These are phyloP conservation scores for Peromyscus eremicus DNA, from an alignment of 2,797 vertebrate species.

Conservation along the genomic window DNA sequence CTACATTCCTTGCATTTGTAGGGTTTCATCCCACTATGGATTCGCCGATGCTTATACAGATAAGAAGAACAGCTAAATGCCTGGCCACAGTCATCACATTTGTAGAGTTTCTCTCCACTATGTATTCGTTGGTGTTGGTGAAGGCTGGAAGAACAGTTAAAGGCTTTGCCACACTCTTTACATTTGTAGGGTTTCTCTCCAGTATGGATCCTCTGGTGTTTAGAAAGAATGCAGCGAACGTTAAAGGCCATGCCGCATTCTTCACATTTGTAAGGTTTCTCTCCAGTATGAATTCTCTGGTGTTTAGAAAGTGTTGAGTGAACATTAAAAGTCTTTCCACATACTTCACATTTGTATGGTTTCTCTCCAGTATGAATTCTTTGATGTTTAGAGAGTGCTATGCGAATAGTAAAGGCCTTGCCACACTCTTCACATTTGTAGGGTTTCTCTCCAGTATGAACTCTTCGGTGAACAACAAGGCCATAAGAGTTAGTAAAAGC, in stretches of 20 bases:
- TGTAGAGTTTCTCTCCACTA: not conserved
- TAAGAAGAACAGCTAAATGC: not conserved
- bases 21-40: not conserved
- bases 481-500: too few species aligned
- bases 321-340: slow-evolving; percentile 68
- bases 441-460: too few species aligned
- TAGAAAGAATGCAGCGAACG: slow-evolving; percentile 66
- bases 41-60: not conserved
- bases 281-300: slow-evolving; percentile 66
- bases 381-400: too few species aligned
- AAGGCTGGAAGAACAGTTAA: not conserved
- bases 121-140: not conserved
- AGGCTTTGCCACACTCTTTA: not conserved
- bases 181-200: not conserved
- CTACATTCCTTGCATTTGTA: not conserved
- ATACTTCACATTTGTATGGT: slow-evolving; percentile 46
- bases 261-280: slow-evolving; percentile 51
- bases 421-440: too few species aligned
- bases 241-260: slow-evolving; percentile 81
- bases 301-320: slow-evolving; percentile 77
- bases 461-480: too few species aligned
- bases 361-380: slow-evolving; percentile 71
- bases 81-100: not conserved
- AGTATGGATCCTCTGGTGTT: slow-evolving; percentile 72
- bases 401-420: too few species aligned